phyloP scores from a whole-genome alignment of 1,140 invertebrate genomes.

The Calephelis virginiensis region DNA sequence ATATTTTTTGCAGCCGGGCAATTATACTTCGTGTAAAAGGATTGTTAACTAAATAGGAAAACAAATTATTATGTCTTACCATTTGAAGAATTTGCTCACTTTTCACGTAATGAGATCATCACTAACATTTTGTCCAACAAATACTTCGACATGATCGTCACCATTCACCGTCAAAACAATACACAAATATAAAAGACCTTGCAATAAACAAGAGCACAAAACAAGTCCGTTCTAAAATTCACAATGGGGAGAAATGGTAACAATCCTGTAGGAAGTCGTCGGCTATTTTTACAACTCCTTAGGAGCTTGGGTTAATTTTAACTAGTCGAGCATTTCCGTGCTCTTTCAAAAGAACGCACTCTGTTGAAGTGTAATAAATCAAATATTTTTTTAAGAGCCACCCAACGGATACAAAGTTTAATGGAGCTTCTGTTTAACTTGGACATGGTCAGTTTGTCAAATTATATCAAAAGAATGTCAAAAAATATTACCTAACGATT shows the following conservation, averaged over 20 bases:
- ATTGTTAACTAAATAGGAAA: no score
- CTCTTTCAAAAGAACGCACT: constrained; percentile 12
- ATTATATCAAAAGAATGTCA: not conserved
- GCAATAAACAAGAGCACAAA: constrained; percentile 4
- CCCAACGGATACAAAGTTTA: not conserved
- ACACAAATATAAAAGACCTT: not conserved
- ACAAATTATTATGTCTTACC: no score
- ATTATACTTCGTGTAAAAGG: no score
- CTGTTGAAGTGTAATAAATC: constrained; percentile 5
- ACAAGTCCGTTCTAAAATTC: not conserved
- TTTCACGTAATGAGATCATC: no score
- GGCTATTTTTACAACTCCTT: constrained; percentile 1
- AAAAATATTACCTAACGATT: not conserved
- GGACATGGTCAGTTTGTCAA: not conserved
- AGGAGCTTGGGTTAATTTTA: constrained; percentile 9
- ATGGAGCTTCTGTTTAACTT: not conserved
- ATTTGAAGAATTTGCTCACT: no score
- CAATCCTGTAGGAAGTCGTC: constrained; percentile 11
- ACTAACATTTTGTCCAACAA: no score
- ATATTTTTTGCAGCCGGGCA: no score
- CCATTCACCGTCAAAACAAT: no score
- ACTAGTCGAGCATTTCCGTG: constrained; percentile 11
- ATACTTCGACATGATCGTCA: not conserved
- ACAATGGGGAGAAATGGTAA: constrained; percentile 7
- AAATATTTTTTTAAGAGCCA: not conserved